Conservation (phyloP, 1,140 invertebrate species). For the Monochamus saltuarius region DNA sequence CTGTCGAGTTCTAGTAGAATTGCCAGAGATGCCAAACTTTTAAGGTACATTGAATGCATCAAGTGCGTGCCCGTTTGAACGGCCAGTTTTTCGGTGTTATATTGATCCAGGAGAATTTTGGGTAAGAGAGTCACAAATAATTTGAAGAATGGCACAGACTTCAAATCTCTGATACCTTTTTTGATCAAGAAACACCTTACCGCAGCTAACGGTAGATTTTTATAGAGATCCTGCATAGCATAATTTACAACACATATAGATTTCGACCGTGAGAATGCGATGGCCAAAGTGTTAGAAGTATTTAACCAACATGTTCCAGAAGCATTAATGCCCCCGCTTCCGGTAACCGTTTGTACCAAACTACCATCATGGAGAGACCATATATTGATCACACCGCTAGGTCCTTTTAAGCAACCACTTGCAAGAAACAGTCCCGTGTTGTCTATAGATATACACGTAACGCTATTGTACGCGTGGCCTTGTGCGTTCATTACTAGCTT, state of each 20-base stretch:
- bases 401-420: slow-evolving; percentile 54
- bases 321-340: slow-evolving; percentile 55
- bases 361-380: slow-evolving; percentile 65
- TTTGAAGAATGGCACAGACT: slow-evolving; percentile 60
- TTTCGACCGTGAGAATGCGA: slow-evolving; percentile 59
- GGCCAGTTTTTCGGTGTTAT: slow-evolving; percentile 59
- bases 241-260: slow-evolving; percentile 57
- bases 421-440: slow-evolving; percentile 58
- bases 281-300: slow-evolving; percentile 50
- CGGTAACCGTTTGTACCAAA: slow-evolving; percentile 56
- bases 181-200: slow-evolving; percentile 56
- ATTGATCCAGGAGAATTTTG: slow-evolving; percentile 57
- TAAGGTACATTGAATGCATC: slow-evolving; percentile 63
- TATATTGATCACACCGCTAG: slow-evolving; percentile 63
- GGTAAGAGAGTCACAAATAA: slow-evolving; percentile 58
- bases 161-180: slow-evolving; percentile 58
- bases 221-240: slow-evolving; percentile 50
- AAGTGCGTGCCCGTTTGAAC: slow-evolving; percentile 63
- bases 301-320: slow-evolving; percentile 56
- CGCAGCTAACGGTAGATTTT: slow-evolving; percentile 55
- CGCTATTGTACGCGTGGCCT: slow-evolving; percentile 58
- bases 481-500: slow-evolving; percentile 53
- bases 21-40: slow-evolving; percentile 59
- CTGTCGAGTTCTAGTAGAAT: slow-evolving; percentile 60
- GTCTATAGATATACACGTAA: slow-evolving; percentile 58